A percentile compares a stretch with the other conserved stretches of the same genome.
Evolutionary conservation across 2,113 vertebrate species (phyloP).

Genomic region (Ceratotherium simum): DNA sequence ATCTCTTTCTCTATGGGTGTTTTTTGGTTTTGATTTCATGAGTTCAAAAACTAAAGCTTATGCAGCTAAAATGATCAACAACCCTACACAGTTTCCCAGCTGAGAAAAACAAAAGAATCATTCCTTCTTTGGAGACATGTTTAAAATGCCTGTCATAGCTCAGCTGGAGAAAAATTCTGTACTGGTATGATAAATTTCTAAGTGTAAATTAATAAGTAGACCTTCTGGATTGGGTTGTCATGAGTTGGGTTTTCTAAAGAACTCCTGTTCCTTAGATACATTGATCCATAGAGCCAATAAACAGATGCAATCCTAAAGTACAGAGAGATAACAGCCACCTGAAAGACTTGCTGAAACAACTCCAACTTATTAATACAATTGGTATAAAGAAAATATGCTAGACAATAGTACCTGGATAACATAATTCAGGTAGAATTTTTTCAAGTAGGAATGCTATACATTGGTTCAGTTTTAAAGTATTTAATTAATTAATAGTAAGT

Average conservation of each 20-base stretch:
- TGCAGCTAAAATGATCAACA: neutral
- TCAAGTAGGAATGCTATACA: neutral
- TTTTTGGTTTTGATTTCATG: constrained; percentile 53
- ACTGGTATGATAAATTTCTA: constrained; percentile 1
- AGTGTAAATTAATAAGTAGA: neutral
- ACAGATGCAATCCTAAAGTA: neutral
- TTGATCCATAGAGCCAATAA: neutral
- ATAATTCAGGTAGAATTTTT: neutral
- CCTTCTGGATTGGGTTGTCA: neutral
- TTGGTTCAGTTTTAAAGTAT: neutral
- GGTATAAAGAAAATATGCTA: neutral
- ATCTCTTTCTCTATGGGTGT: neutral
- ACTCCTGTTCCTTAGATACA: neutral
- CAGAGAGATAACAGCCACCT: neutral
- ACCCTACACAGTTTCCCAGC: neutral
- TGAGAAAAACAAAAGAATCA: constrained; percentile 1
- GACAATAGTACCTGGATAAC: neutral
- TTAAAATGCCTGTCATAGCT: neutral
- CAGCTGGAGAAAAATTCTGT: neutral
- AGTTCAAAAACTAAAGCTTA: constrained; percentile 30
- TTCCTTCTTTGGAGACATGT: neutral
- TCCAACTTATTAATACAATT: neutral
- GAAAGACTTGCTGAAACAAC: constrained; percentile 39
- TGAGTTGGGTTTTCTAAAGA: neutral
- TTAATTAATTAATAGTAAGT: neutral